A percentile compares a stretch with the other conserved stretches of the same genome.
These are phyloP conservation scores for Arvicanthis niloticus DNA, from an alignment of 2,113 vertebrate species.

Conservation along the genomic window DNA sequence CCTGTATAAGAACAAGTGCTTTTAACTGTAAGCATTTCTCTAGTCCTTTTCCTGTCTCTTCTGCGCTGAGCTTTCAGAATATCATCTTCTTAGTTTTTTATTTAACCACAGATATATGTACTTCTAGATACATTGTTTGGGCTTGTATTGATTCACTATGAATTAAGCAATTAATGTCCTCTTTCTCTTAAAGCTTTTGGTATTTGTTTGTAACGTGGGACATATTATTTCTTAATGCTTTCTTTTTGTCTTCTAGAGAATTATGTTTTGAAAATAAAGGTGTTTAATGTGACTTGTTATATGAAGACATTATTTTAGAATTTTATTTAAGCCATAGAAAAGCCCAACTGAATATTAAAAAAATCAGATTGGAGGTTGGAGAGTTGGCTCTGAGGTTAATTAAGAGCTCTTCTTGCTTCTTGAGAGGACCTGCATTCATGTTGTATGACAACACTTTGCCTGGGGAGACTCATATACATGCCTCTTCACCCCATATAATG, in stretches of 20 bases:
- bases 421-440: not conserved
- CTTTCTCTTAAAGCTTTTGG: not conserved
- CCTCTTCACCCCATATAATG: not conserved
- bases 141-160: not conserved
- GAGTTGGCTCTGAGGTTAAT: not conserved
- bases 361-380: not conserved
- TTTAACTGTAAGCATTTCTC: not conserved
- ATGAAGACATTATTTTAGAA: not conserved
- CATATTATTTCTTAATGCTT: not conserved
- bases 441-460: not conserved
- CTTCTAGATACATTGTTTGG: not conserved
- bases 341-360: not conserved
- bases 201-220: not conserved
- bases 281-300: not conserved
- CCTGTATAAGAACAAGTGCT: not conserved
- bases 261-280: not conserved
- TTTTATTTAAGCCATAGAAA: not conserved
- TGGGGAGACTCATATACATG: not conserved
- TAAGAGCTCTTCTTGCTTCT: not conserved
- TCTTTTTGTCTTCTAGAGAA: not conserved
- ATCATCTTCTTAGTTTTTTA: not conserved
- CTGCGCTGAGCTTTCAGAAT: not conserved
- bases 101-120: not conserved
- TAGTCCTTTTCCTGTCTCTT: not conserved
- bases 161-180: not conserved